Base-by-base conservation (phyloP, 2,113 vertebrate genomes). In the Vireo altiloquus region DNA sequence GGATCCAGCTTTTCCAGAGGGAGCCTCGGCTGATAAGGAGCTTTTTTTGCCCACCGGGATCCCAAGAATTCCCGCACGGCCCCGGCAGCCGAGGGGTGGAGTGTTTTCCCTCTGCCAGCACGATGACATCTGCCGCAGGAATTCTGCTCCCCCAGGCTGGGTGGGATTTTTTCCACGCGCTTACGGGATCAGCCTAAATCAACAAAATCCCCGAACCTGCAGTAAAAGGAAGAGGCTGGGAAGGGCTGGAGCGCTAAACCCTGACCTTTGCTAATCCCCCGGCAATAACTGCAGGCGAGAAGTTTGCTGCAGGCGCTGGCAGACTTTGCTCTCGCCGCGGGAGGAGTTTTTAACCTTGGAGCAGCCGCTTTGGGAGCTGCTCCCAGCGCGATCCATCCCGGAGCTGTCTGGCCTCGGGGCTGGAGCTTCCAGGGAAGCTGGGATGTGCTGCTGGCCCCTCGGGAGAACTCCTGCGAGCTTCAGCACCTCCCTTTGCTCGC, bases 191-290 rank as follows among this genome's bases (percentile, higher is more conserved):
- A 70, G 80, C 22, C 83, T 92, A 87, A 95, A 96, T n/a, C 93
- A 95, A 94, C 91, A 92, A 44, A 40, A 66, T 47, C 50, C 53
- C 69, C 50, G 12, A 46, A 83, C 64, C 64, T 74, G 94, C 87
- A 78, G 92, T 59, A 57, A 89, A 89, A 91, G 89, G 92, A 94
- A 95, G 94, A 97, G 92, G 15, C 80, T 81, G 95, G 95, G 92
- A 97, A 96, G 93, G 85, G 74, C 70, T 96, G 83, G 90, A 96
- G 96, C 92, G 47, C 95, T 95, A 79, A 93, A 92, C 59, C 71
- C 82, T 93, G 95, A 95, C 94, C 93, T 96, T 96, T 95, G 93
- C 94, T 94, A 93, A 95, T 95, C 94, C 94, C 64, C 96, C 52
- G 91, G 96, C 94, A 86, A 37, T 90, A 68, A 64, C 56, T 80